These are phyloP conservation scores for Sebastes flavidus DNA, from an alignment of 2,797 vertebrate species.

Conservation along the genomic window DNA sequence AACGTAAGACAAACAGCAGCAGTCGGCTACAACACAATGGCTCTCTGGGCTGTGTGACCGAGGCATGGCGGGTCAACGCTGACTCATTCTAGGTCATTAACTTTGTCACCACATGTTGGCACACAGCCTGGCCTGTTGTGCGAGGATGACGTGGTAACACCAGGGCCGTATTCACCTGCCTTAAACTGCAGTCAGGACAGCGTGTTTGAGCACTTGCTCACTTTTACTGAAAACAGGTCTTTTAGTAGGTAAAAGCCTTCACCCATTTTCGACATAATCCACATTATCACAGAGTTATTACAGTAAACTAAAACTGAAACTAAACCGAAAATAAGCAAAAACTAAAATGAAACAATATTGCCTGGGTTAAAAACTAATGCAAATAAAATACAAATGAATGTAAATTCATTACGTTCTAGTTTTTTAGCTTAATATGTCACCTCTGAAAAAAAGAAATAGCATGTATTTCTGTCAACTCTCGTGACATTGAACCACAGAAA, in stretches of 20 bases:
- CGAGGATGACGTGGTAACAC: neutral
- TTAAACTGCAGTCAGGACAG: neutral
- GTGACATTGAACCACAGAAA: no score
- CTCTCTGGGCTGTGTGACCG: neutral
- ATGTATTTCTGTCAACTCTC: no score
- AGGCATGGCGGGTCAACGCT: conserved; percentile 7
- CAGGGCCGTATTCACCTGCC: neutral
- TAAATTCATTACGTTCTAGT: no score
- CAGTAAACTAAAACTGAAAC: no score
- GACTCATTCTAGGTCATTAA: conserved; percentile 14
- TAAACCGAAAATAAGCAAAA: no score
- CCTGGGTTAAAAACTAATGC: no score
- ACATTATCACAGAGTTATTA: neutral
- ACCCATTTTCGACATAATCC: neutral
- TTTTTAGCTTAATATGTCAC: no score
- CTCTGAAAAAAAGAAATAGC: no score
- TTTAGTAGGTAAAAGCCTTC: neutral
- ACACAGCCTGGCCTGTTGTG: neutral
- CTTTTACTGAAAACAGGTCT: neutral
- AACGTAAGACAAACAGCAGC: conserved; percentile 15
- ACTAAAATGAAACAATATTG: no score
- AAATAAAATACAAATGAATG: no score
- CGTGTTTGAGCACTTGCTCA: neutral
- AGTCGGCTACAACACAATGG: neutral
- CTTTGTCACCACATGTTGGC: neutral